A percentile compares a stretch with the other conserved stretches of the same genome.
These are phyloP conservation scores for Chamaetylas fuelleborni DNA, from an alignment of 2,113 vertebrate genomes.

Conservation along the genomic window DNA sequence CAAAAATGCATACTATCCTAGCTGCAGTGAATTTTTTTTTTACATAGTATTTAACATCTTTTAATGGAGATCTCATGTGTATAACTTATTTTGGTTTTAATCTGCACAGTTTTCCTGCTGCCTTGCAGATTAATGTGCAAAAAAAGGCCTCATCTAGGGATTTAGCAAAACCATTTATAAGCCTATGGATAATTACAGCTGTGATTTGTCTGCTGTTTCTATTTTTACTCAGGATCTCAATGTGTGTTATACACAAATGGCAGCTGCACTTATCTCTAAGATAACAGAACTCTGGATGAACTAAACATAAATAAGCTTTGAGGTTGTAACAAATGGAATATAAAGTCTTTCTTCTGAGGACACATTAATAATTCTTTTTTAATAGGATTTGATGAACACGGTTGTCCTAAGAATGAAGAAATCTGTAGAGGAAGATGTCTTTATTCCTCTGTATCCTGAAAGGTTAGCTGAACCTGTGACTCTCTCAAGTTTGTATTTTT, in stretches of 20 bases:
- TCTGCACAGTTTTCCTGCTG: background rate
- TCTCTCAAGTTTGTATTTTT: background rate
- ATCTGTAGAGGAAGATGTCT: constrained; percentile 89
- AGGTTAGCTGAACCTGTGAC: constrained; percentile 34
- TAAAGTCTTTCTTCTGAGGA: background rate
- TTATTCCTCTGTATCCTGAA: constrained; percentile 87
- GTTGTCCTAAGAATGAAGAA: constrained; percentile 79
- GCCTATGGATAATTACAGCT: background rate
- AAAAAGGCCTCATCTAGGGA: background rate
- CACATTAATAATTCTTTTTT: background rate
- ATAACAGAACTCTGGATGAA: background rate
- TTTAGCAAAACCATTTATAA: background rate
- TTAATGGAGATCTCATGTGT: background rate
- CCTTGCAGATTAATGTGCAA: background rate
- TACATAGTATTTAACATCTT: background rate
- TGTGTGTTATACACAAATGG: background rate
- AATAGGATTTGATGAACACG: constrained; percentile 78
- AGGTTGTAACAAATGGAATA: background rate
- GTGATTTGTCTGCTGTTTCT: background rate
- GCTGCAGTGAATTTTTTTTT: background rate
- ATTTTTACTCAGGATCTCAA: background rate
- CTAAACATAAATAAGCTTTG: background rate
- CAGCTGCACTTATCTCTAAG: background rate
- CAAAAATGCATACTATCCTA: background rate
- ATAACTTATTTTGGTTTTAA: background rate